These are phyloP conservation scores for Falco berigora DNA, from an alignment of 2,797 vertebrate genomes.

Conservation along the genomic window DNA sequence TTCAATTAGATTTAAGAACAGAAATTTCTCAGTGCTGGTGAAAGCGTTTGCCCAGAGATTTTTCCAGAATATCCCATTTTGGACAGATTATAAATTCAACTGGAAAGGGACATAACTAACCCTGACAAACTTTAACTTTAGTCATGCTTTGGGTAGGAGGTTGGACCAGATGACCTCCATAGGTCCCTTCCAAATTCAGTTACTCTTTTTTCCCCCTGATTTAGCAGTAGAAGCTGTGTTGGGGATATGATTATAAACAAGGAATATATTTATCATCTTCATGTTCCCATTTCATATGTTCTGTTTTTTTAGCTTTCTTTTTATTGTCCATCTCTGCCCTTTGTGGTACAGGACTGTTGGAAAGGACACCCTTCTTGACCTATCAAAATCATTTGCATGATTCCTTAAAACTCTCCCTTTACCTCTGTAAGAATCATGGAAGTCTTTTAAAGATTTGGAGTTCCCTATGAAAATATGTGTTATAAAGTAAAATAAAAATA, in stretches of 20 bases:
- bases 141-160: rapidly evolving
- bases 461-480: neutral
- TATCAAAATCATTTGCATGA: neutral
- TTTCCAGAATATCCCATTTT: neutral
- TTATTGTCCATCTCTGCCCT: neutral
- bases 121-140: neutral
- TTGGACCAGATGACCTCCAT: neutral
- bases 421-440: neutral
- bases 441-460: neutral
- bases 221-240: neutral
- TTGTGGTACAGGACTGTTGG: neutral
- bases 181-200: neutral
- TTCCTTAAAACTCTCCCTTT: neutral
- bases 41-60: neutral
- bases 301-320: neutral
- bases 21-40: neutral
- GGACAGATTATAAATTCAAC: neutral
- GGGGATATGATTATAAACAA: neutral
- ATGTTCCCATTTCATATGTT: neutral
- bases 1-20: neutral
- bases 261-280: neutral
- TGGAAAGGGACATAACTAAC: neutral
- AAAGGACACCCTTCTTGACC: neutral
- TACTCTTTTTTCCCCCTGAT: neutral
- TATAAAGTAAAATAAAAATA: neutral